Percentiles rank a stretch among this genome's conserved stretches.
Evolutionary conservation across 2,113 vertebrate genomes (phyloP).

Genomic region (Marmota flaviventris): DNA sequence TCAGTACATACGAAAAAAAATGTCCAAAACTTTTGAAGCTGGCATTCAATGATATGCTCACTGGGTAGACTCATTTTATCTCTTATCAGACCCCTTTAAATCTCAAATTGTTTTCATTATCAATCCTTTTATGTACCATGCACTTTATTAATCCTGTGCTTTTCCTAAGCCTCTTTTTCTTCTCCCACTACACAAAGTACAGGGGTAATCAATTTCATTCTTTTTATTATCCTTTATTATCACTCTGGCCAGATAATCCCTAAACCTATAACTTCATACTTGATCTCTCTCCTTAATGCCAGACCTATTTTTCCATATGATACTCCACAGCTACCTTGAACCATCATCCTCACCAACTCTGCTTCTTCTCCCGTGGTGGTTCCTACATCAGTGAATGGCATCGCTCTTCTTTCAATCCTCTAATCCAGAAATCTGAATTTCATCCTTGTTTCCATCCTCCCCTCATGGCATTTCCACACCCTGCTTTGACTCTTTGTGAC

Average conservation of each 20-base stretch:
- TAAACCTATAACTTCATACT: background rate
- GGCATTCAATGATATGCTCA: background rate
- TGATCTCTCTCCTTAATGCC: background rate
- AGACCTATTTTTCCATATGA: background rate
- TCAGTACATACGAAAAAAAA: background rate
- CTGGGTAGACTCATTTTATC: background rate
- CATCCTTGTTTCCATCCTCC: background rate
- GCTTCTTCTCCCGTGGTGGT: background rate
- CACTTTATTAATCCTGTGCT: background rate
- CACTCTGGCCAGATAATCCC: background rate
- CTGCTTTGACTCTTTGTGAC: slow-evolving; percentile 34
- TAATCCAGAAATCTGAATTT: slow-evolving; percentile 17
- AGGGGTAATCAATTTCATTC: background rate
- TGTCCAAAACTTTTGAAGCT: background rate
- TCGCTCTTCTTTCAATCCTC: background rate
- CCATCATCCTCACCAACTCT: background rate
- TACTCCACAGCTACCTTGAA: background rate
- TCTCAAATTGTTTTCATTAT: background rate
- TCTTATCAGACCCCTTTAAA: background rate
- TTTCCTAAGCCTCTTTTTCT: background rate
- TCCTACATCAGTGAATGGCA: background rate
- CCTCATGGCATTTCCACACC: background rate
- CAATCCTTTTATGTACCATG: background rate
- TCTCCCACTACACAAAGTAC: background rate
- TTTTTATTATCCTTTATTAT: background rate